Base-by-base conservation (phyloP, 2,797 vertebrate genomes). In the Fistularia commersonii region DNA sequence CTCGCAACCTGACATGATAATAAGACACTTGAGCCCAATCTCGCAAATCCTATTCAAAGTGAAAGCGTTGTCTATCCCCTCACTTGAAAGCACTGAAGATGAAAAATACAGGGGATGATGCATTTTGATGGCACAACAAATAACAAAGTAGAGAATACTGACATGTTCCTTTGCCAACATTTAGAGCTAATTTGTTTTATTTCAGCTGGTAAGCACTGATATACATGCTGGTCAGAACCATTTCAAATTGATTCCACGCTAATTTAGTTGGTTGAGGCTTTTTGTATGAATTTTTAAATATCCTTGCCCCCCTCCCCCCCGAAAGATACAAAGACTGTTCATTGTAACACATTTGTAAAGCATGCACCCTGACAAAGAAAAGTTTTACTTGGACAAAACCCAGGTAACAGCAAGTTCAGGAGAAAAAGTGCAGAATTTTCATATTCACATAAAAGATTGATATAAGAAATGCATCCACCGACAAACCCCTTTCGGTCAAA, bases 401-500 rank as follows among this genome's bases (percentile, higher is more conserved):
- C 76, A 76, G 69, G 79, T 86, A 82, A 82, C 81, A 85, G 83
- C 80, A 76, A 85, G 72, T 85, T 82, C 80, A 82, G 74, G 83
- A 76, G 79, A 76, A 81, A 89, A 90, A 90, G 87, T 90, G 89
- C 85, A 66, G 86, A 87, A 81, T 88, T 85, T 76, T 81, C 73
- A 84, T 85, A 71, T 87, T 85, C 84, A 88, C 85, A 84, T 81
- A 85, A 79, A 82, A 84, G 77, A 59, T 80, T 8, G 15, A 72
- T 69, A 81, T 66, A 76, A 84, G 86, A 85, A 85, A 81, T 65
- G 80, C 76, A 69, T 69, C 65, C 46, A 54, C 65, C 57, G 77
- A 80, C 72, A 48, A 69, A 77, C 69, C 70, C 42, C 45, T 61
- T 57, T 53, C 36, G n/a, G 55, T 46, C 44, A 11, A 32, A 55